Evolutionary conservation across 2,797 vertebrate species (phyloP).

Genomic region (Micrastur ruficollis): DNA sequence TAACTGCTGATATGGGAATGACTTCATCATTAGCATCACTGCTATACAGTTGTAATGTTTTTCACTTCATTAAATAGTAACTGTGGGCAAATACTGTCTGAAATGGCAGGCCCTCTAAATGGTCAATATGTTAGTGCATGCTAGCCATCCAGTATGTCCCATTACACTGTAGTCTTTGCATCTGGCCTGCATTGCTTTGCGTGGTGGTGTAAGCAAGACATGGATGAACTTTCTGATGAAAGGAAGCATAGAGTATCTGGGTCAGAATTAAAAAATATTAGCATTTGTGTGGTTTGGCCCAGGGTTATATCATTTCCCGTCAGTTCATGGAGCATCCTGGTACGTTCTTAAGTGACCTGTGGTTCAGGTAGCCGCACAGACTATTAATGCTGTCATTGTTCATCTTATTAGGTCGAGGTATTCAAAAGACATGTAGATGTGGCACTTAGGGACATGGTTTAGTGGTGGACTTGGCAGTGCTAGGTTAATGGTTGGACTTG

Average conservation of each 20-base stretch:
- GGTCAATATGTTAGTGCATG: neutral
- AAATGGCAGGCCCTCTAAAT: neutral
- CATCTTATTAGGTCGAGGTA: neutral
- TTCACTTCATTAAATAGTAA: neutral
- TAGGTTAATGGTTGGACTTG: too few species aligned
- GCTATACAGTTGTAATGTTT: neutral
- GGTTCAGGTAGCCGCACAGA: neutral
- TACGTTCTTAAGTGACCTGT: neutral
- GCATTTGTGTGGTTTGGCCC: neutral
- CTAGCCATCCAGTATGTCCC: neutral
- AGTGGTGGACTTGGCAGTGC: too few species aligned
- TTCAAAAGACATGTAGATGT: too few species aligned
- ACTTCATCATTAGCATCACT: neutral
- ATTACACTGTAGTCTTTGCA: neutral
- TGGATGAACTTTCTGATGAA: neutral
- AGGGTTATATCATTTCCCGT: neutral
- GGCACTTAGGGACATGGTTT: too few species aligned
- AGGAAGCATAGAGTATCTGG: neutral
- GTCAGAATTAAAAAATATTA: neutral
- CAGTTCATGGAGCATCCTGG: neutral
- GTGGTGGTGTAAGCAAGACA: neutral
- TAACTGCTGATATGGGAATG: neutral
- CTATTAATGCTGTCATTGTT: neutral
- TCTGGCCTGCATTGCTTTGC: neutral
- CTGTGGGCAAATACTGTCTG: neutral